Percentiles rank a stretch among this genome's conserved stretches.
phyloP scores from a whole-genome alignment of 2,888 invertebrate genomes.

The Yponomeuta malinellus region DNA sequence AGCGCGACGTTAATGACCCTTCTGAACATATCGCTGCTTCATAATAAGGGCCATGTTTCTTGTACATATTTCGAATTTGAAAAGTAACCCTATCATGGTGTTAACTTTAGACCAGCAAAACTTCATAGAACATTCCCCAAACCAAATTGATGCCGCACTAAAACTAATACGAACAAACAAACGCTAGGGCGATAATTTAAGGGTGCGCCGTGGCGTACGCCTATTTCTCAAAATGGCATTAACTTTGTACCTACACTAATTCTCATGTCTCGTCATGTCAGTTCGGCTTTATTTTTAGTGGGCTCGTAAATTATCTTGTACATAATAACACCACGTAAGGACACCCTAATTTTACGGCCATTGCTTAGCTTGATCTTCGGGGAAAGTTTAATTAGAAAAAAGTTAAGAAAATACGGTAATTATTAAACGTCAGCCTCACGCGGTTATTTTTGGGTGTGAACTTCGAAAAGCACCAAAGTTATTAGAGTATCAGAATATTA shows the following conservation, averaged over 20 bases:
- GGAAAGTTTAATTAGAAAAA: not conserved
- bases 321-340: conserved; percentile 36
- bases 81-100: no score
- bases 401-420: conserved; percentile 34
- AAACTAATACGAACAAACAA: not conserved
- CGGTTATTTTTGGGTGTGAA: no score
- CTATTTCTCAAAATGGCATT: not conserved
- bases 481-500: no score
- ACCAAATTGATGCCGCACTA: not conserved
- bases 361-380: not conserved
- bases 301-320: conserved; percentile 49
- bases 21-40: no score
- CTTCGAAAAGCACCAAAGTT: no score
- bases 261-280: not conserved
- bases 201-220: not conserved
- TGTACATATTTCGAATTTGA: no score
- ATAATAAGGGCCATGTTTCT: no score
- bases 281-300: conserved; percentile 40
- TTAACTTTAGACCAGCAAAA: no score
- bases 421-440: conserved; percentile 5
- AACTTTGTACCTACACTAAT: not conserved
- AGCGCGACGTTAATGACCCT: no score
- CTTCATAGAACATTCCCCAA: no score
- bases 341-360: conserved; percentile 27
- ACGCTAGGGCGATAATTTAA: not conserved